Evolutionary conservation across 92 coral and sea anemone genomes (phyloP), one percentile per base, ranked within the genome.

Genomic region (Diadumene lineata): DNA sequence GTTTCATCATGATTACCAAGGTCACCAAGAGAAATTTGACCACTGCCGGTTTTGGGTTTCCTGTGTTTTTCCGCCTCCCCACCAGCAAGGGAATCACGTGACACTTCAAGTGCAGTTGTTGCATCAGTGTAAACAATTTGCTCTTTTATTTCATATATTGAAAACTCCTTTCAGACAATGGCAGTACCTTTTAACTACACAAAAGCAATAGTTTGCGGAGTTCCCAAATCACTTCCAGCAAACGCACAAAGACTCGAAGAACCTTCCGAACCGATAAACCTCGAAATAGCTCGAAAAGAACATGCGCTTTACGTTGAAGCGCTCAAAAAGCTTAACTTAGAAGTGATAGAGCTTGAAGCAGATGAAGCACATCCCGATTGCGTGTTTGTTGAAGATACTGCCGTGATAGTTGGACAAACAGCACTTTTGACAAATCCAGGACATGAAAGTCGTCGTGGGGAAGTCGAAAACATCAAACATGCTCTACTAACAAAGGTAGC

Each of bases 381-480:
- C 68, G 97, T 92, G 30, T 94, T 88, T 78, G 97, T 94, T 19
- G 98, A 94, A 85, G 98, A 94, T 64, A 74, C 65, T 15, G 93
- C 97, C 17, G 97, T 94, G 4, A 91, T 90, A 13, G 80, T 93
- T 75, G 98, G 81, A 46, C 76, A 77, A 0, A 76, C 69, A 0
- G 98, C 98, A 0, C 77, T 94, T 76, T 33, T 94, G 11, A 26
- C 83, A 44, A 74, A 75, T 8, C 31, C 43, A 21, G 6, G 98
- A 11, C 98, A 94, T 43, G 63, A 67, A 30, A 78, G 89, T 33
- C 81, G 98, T 64, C 93, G 84, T 34, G 87, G 88, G 4, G 98
- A 94, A 70, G 66, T 82, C 10, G 38, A 66, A 13, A 84, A 64
- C 31, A 92, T 94, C 88, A 86, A 76, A 43, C 44, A 31, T 2